Evolutionary conservation across 2,797 vertebrate species (phyloP), one percentile per base, ranked within the genome.

Genomic region (Neostethus bicornis): DNA sequence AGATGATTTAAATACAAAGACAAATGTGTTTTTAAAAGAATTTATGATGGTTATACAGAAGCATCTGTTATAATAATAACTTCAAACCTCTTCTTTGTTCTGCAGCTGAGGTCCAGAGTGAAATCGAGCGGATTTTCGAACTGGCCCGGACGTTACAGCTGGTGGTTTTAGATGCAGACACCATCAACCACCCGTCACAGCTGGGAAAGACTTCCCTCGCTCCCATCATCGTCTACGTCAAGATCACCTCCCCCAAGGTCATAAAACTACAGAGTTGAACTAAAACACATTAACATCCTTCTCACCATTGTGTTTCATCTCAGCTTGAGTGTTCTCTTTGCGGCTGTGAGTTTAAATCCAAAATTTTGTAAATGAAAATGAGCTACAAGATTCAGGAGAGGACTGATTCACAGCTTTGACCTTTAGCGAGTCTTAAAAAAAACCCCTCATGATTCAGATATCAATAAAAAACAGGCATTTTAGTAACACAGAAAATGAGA

Each of bases 91-190:
- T 51, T 14, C 4, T 1, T 38, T 28, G 64, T 43, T 44, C 59
- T 80, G 21, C 82, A 98, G 97, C 96, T 72, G 96, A 99, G 89
- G 97, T 99, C 78, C 97, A 99, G 83, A 98, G 96, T 87, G 97
- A 99, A 90, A 96, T 99, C 1, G 97, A 99, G 83, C 92, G 97
- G 55, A 99, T 99, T 81, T 99, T 99, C 59, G 97, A 99, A 83
- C 89, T 99, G 85, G 97, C 97, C 21, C 93, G 96, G 75, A 98
- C 96, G 6, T 65, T 99, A 79, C 97, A 99, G 77, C 80, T 99
- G 76, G 97, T 99, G 29, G 95, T 99, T 65, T 92, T 99, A 53
- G 97, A 99, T 31, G 97, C 97, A 0, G 97, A 99, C 85, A 99
- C 96, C 61, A 98, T 99, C 84, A 99, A 99, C 87, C 96, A 99